A percentile compares a stretch with the other conserved stretches of the same genome.
Conservation (phyloP, 2,888 invertebrate genomes). For the Hirtodrosophila confusa region DNA sequence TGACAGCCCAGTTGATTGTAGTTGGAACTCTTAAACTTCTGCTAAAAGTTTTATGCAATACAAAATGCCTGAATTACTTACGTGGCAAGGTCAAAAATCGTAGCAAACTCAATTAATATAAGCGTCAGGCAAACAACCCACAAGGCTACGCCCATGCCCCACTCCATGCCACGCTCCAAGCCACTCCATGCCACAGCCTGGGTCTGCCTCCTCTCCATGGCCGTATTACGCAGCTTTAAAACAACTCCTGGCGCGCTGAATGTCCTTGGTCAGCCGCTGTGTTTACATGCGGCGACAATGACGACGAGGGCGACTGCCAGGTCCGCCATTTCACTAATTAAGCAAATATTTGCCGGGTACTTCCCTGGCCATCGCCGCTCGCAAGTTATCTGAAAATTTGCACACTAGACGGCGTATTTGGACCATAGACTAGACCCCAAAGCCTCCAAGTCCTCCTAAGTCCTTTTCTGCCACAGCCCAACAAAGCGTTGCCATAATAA, state of each 20-base stretch:
- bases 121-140: conserved; percentile 66
- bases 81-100: conserved; percentile 72
- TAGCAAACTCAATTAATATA: conserved; percentile 76
- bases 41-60: conserved; percentile 6
- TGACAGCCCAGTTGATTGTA: conserved; percentile 42
- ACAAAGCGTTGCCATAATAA: conserved; percentile 56
- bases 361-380: conserved; percentile 10
- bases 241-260: conserved; percentile 10
- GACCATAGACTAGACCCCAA: conserved; percentile 10
- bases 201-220: too few species aligned
- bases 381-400: conserved; percentile 71
- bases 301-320: conserved; percentile 20
- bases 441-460: conserved; percentile 36
- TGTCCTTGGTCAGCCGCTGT: conserved; percentile 60
- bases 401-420: conserved; percentile 44
- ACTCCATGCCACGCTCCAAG: not conserved
- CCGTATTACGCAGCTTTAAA: conserved; percentile 50
- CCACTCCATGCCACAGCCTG: conserved; percentile 26
- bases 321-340: conserved; percentile 76
- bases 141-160: conserved; percentile 6
- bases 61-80: conserved; percentile 46
- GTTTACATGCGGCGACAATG: conserved; percentile 53
- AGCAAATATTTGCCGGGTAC: conserved; percentile 73
- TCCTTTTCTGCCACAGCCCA: conserved; percentile 34
- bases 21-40: conserved; percentile 19